These are phyloP conservation scores for Rambutsinella grinnellia DNA, from an alignment of 2,888 invertebrate genomes.

Conservation along the genomic window DNA sequence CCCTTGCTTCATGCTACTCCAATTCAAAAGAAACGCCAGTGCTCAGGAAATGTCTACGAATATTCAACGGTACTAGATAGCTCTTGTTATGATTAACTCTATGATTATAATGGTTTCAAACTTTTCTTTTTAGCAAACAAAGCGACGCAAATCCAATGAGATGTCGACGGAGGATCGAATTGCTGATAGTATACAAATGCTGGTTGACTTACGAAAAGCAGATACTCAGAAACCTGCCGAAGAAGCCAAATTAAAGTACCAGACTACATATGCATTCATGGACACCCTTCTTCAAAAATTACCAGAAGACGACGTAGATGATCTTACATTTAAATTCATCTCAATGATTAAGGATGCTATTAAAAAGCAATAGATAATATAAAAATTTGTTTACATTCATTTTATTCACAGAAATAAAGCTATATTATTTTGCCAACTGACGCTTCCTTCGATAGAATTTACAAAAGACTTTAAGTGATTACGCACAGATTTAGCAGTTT, in stretches of 20 bases:
- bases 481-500: constrained; percentile 5
- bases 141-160: too few species aligned
- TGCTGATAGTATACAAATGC: too few species aligned
- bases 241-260: too few species aligned
- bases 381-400: not conserved
- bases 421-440: constrained; percentile 12
- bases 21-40: not conserved
- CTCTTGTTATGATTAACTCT: too few species aligned
- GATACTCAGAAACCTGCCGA: too few species aligned
- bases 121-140: too few species aligned
- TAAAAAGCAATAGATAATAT: not conserved
- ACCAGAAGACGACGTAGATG: not conserved
- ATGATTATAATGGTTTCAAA: too few species aligned
- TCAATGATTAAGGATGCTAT: not conserved
- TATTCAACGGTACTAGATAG: too few species aligned
- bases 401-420: constrained; percentile 4
- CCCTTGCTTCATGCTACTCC: not conserved
- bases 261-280: not conserved
- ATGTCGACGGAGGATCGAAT: too few species aligned
- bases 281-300: not conserved
- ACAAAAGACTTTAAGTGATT: constrained; percentile 19
- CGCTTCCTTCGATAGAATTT: constrained; percentile 5
- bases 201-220: too few species aligned
- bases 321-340: not conserved
- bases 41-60: not conserved